A percentile compares a stretch with the other conserved stretches of the same genome.
These are phyloP conservation scores for Silurus aristotelis DNA, from an alignment of 2,797 vertebrate genomes.

Conservation along the genomic window DNA sequence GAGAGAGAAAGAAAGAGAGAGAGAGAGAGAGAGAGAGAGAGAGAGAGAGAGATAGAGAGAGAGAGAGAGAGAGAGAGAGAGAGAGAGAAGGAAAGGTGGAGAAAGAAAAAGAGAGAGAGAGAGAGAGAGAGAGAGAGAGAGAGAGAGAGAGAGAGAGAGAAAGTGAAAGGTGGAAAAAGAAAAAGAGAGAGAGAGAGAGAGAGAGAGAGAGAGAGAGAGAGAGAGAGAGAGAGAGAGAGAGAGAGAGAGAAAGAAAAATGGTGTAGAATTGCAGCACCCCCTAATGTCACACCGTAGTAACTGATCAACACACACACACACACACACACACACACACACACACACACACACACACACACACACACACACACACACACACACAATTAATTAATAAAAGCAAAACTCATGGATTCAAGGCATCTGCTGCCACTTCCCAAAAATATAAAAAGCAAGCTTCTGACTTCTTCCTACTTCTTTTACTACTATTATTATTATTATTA, in stretches of 20 bases:
- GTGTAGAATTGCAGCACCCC: conserved; percentile 80
- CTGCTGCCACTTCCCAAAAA: neutral
- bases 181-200: no score
- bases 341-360: no score
- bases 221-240: conserved; percentile 6
- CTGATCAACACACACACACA: conserved; percentile 53
- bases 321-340: neutral
- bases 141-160: no score
- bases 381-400: neutral
- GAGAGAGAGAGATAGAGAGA: neutral
- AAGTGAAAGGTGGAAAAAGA: no score
- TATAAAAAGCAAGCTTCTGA: neutral
- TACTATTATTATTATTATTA: no score
- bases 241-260: neutral
- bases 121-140: no score
- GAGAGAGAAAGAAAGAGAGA: no score
- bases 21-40: neutral
- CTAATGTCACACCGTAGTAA: conserved; percentile 72
- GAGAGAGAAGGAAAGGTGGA: no score
- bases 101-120: no score
- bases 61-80: no score
- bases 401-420: neutral
- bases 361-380: no score
- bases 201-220: neutral
- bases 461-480: no score